Evolutionary conservation across 2,797 vertebrate species (phyloP), one percentile per base, ranked within the genome.

Genomic region (Sparidentex hasta): DNA sequence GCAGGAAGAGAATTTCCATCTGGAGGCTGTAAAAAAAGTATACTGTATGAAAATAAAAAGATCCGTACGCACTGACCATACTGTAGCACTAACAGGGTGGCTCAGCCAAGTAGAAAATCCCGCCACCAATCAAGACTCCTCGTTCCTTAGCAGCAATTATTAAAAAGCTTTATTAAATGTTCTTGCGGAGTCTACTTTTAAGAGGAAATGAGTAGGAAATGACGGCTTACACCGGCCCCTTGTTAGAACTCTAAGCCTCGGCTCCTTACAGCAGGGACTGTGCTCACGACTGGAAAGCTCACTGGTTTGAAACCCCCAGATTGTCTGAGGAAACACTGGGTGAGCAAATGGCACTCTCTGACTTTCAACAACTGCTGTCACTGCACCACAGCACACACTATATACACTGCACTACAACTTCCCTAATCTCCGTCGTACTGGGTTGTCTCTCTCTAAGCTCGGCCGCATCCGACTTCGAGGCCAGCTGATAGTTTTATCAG

Each of bases 271-370:
- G 81, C 65, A 43, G 47, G 67, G 72, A 78, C 44, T 46, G 18
- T 14, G 65, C 66, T 74, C 27, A 44, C 58, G 69, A 84, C 85
- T 75, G 78, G 74, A 85, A 74, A 80, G 23, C 76, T 82, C 79
- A 78, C 72, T 87, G 77, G 84, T 86, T 78, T 71, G 71, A 75
- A 84, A 84, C 73, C 78, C 71, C 12, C 21, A 59, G 41, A 51
- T 65, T 76, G 77, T 79, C 72, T 43, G 61, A 46, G 71, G 38
- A 59, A 65, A 71, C 21, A 23, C 13, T 70, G 69, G 72, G 25
- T 21, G 54, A 84, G 78, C 58, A 71, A 75, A 64, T 66, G 82
- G 77, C 59, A 69, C 56, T 67, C 61, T 71, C n/a, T 57, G 67
- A 38, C 29, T 47, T 75, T 77, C 70, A 71, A 73, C 63, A 75